Evolutionary conservation across 2,888 invertebrate genomes (phyloP).

Genomic region (Automeris io): DNA sequence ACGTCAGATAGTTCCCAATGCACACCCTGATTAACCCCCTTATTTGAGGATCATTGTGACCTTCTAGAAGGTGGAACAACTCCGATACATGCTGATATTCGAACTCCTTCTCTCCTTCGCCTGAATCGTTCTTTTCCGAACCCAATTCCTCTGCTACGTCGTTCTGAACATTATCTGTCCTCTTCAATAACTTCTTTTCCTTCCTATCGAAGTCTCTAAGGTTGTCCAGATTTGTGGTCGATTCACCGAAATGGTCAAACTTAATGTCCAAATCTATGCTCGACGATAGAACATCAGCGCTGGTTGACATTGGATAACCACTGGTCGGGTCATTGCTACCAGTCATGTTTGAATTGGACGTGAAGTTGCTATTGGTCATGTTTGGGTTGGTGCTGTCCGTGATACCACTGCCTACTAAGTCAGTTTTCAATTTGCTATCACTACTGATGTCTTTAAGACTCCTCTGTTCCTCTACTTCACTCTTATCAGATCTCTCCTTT

Average conservation of each 20-base stretch:
- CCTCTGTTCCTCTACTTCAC: slow-evolving; percentile 58
- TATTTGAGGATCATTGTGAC: slow-evolving; percentile 89
- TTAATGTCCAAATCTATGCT: slow-evolving; percentile 78
- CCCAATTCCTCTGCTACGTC: slow-evolving; percentile 30
- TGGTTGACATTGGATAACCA: slow-evolving; percentile 64
- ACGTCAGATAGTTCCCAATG: slow-evolving; percentile 80
- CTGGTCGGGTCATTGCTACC: slow-evolving; percentile 59
- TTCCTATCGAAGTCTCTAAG: slow-evolving; percentile 37
- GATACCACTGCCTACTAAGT: slow-evolving; percentile 50
- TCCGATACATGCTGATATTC: slow-evolving; percentile 82
- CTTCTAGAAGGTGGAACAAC: slow-evolving; percentile 79
- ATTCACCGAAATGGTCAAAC: slow-evolving; percentile 80
- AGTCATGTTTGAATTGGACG: slow-evolving; percentile 63
- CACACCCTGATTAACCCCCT: slow-evolving; percentile 83
- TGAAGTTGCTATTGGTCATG: slow-evolving; percentile 66
- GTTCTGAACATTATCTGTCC: slow-evolving; percentile 37
- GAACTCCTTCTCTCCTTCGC: slow-evolving; percentile 31
- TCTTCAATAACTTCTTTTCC: slow-evolving; percentile 29
- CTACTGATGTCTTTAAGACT: slow-evolving; percentile 59
- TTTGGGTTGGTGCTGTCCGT: slow-evolving; percentile 62
- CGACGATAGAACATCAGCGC: slow-evolving; percentile 52
- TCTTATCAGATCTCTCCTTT: slow-evolving; percentile 56
- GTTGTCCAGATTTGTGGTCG: slow-evolving; percentile 49
- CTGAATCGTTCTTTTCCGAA: slow-evolving; percentile 15
- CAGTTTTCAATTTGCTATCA: slow-evolving; percentile 51